Base-by-base conservation (phyloP, 2,113 vertebrate genomes). In the Cephalopterus ornatus region DNA sequence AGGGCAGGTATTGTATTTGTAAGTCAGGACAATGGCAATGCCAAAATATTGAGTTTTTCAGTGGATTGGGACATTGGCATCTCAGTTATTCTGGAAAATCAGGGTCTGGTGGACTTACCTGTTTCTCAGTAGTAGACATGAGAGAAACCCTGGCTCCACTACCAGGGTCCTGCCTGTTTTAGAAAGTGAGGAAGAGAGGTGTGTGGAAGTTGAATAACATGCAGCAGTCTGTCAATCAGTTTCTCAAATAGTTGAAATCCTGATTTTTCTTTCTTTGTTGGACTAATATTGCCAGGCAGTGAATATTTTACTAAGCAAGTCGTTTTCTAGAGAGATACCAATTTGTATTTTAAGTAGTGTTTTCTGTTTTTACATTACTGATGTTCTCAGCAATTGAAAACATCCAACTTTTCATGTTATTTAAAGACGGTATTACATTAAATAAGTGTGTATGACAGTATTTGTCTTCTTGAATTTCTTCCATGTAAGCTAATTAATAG, bases 111-210 rank as follows among this genome's bases (percentile, higher is more conserved):
- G 8, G 12, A 46, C 16, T 56, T 0, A 0, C 21, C 26, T 75
- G 53, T 53, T 27, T 42, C 44, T 85, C 47, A 10, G 14, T 8
- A 11, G 23, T 5, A 37, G 30, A n/a, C 23, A 14, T 0, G 3
- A 59, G 56, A 66, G 26, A 62, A 78, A 21, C 17, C 6, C 11
- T 39, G 44, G 6, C 23, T 81, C 21, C 33, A 12, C 27, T 63
- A 35, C 21, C 7, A 7, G 33, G 3, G 6, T 47, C 16, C 47
- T 70, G 35, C 26, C 47, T 78, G 7, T 14, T 85, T 47, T 44
- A 12, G 12, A 9, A 22, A 12, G 7, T 1, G 1, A 10, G 9
- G 9, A 2, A 3, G 4, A 23, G 22, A 32, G 32, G 13, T 8
- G 20, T 3, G 11, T 49, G n/a, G 35, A 71, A 70, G 37, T 18